These are phyloP conservation scores for Mormoops blainvillei DNA, from an alignment of 2,113 vertebrate genomes.

Conservation along the genomic window DNA sequence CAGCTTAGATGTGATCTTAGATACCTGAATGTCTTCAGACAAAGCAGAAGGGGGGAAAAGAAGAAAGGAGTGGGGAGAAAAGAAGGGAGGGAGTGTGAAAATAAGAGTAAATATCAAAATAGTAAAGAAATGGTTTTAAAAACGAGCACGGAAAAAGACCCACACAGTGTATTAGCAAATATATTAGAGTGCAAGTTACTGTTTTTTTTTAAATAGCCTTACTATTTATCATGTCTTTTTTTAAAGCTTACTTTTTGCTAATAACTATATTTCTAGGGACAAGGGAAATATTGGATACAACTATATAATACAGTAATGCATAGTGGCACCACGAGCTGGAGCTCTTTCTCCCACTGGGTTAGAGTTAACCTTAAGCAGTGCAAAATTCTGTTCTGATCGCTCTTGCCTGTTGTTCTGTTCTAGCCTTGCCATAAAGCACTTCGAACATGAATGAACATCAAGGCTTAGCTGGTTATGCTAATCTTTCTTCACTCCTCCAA, in stretches of 20 bases:
- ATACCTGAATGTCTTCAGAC: background rate
- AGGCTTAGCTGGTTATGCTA: background rate
- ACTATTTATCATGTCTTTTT: background rate
- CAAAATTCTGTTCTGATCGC: background rate
- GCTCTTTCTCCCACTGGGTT: no score
- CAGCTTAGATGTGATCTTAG: background rate
- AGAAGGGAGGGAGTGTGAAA: background rate
- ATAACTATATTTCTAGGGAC: background rate
- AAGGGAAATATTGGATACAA: background rate
- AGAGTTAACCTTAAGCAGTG: background rate
- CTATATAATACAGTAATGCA: background rate
- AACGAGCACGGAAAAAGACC: background rate
- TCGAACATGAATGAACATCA: background rate
- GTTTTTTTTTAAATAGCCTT: background rate
- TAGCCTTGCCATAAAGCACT: background rate
- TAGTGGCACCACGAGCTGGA: background rate
- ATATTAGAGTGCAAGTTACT: background rate
- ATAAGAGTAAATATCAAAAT: background rate
- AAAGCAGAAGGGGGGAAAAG: background rate
- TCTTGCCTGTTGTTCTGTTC: no score
- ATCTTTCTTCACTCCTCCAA: background rate
- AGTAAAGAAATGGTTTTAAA: background rate
- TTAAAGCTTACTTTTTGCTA: background rate
- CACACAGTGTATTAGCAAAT: background rate
- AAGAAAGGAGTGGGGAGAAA: background rate